A percentile compares a stretch with the other conserved stretches of the same genome.
These are phyloP conservation scores for Teleiodes luculella DNA, from an alignment of 2,888 invertebrate species.

Conservation along the genomic window DNA sequence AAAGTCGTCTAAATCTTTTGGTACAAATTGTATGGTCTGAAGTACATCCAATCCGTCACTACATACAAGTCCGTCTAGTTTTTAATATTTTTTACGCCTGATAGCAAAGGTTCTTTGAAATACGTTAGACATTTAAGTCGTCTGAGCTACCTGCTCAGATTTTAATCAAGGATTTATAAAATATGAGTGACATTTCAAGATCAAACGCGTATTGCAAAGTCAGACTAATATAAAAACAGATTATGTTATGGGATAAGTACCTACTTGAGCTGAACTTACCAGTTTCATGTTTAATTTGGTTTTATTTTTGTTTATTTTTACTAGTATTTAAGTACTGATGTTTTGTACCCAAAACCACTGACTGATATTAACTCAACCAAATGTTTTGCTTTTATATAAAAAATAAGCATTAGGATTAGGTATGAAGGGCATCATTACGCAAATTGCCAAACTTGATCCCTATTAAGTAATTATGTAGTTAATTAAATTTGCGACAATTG, in stretches of 20 bases:
- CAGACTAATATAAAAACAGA: no score
- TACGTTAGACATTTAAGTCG: no score
- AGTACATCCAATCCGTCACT: no score
- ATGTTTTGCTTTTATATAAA: conserved; percentile 2
- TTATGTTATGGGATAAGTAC: neutral
- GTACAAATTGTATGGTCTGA: no score
- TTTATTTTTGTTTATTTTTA: neutral
- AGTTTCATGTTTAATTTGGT: conserved; percentile 36
- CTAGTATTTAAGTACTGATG: neutral
- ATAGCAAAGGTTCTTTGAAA: no score
- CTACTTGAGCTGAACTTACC: conserved; percentile 26
- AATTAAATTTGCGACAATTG: no score
- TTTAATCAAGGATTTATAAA: neutral
- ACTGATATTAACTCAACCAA: neutral
- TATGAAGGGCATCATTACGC: neutral
- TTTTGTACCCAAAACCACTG: neutral
- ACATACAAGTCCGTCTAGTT: no score
- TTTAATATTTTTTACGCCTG: no score
- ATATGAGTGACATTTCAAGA: neutral
- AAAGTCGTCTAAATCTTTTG: no score
- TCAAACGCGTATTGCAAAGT: neutral
- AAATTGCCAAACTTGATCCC: neutral
- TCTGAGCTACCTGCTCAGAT: neutral
- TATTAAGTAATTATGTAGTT: neutral
- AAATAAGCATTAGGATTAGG: neutral